Evolutionary conservation across 1,140 invertebrate species (phyloP), one percentile per base, ranked within the genome.

Genomic region (Penaeus indicus): DNA sequence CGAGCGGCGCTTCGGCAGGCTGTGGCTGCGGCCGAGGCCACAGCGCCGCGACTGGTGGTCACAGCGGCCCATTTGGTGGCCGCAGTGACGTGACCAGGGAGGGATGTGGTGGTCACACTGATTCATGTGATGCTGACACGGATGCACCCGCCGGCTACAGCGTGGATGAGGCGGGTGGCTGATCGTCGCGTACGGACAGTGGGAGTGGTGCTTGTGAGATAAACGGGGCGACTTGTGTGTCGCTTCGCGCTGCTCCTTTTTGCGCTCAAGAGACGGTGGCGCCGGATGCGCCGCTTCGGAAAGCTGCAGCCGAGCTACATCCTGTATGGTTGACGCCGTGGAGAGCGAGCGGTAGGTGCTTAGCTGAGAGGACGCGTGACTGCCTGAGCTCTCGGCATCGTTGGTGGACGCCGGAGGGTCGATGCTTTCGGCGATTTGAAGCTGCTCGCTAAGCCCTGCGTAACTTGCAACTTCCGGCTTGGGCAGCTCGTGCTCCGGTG

Each of bases 1-100:
- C 21, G 72, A 32, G 72, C 72, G 72, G 72, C 42, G 72, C 42
- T 38, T 75, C 5, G 72, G 72, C 72, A 75, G 25, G 72, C 72
- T 75, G 25, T 38, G 72, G 10, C 72, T 75, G 25, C 72, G 72
- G 18, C 27, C 72, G 27, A 75, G 72, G 25, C 72, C 72, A 32
- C 21, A 19, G 21, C 27, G 42, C 72, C 42, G 72, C 5, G 19
- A 13, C 27, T 75, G 72, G 72, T 54, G 54, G 54, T 54, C 54
- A 54, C 54, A 54, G 54, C 16, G 54, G 54, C 42, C 42, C 25
- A 32, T 19, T 19, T 32, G 72, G 11, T 38, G 72, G 18, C 27
- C 72, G 27, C 27, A 38, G 72, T 38, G 27, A 32, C 21, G 22
- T 4, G 72, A 75, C 72, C 42, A 38, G 25, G 72, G 27, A 75